Base-by-base conservation (phyloP, 1,140 invertebrate species). In the Trichonephila clavipes region DNA sequence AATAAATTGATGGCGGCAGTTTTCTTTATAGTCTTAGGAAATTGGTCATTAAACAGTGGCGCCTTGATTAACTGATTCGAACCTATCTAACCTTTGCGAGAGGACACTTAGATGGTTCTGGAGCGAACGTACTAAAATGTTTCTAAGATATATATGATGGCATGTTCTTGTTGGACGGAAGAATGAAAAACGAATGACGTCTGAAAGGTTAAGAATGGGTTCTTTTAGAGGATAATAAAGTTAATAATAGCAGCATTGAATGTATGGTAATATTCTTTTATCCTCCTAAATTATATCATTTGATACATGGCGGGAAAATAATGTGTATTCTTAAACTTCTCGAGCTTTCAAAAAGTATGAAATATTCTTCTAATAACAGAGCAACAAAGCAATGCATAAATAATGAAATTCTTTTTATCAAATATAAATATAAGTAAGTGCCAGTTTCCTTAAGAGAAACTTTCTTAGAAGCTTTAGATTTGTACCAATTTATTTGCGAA, bases 21-120 rank as follows among this genome's bases (percentile, higher is more conserved):
- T 83, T 83, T 83, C 82, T 83, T 83, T 83, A 83, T 51, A 83
- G 82, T 83, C 82, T 24, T 59, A 83, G 82, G 82, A 83, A 83
- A 83, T 83, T 83, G 51, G 40, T 59, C 82, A 83, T 83, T 83
- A 83, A 83, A 83, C 19, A 19, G n/a, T n/a, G 82, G 44, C 51
- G 82, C 44, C 82, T 83, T 83, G 82, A 83, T 83, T 83, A 83
- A 83, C 82, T 58, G 82, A 83, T 59, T 83, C 82, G 21, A 83
- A 24, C 40, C 82, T 83, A 83, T 83, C 82, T 83, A 83, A 24
- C 51, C 28, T 83, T 24, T 18, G 24, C 24, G 72, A 77, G 34
- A 18, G 72, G 44, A 44, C 16, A 83, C 82, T 83, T 83, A 28
- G n/a, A 51, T 19, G 8, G 82, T 44, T n/a, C 40, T 3, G 24